Percentiles rank a stretch among this genome's conserved stretches.
Conservation (phyloP, 2,888 invertebrate genomes). For the Agonopterix heracliana region DNA sequence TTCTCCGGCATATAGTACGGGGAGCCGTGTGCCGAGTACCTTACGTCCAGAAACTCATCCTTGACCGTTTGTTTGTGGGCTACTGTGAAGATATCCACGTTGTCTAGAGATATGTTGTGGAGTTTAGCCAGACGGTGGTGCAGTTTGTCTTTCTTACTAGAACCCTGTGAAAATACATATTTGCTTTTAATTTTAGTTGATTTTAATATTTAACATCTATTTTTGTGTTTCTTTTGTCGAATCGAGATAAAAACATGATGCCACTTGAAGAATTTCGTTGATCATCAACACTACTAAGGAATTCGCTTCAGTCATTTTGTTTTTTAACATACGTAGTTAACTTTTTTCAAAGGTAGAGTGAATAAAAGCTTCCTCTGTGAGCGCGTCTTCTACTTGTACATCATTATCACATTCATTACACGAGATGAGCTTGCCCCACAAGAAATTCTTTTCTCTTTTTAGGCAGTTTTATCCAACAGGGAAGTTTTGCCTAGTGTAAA, state of each 20-base stretch:
- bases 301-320: no score
- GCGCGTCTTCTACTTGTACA: not conserved
- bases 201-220: not conserved
- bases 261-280: no score
- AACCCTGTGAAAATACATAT: slow-evolving; percentile 52
- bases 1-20: slow-evolving; percentile 94
- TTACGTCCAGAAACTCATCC: slow-evolving; percentile 84
- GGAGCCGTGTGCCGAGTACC: slow-evolving; percentile 95
- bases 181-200: not conserved
- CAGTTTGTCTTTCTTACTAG: slow-evolving; percentile 85
- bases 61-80: slow-evolving; percentile 80
- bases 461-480: no score
- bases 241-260: no score
- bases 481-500: no score
- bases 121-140: slow-evolving; percentile 75
- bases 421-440: no score
- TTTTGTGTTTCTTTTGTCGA: not conserved
- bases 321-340: no score
- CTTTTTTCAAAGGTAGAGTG: no score
- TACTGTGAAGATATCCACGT: slow-evolving; percentile 96
- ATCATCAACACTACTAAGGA: no score
- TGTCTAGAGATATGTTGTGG: slow-evolving; percentile 85
- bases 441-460: no score
- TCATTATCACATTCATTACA: not conserved
- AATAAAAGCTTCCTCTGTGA: no score